These are phyloP conservation scores for Drosophila baimaii DNA, from an alignment of 1,140 invertebrate genomes.

Conservation along the genomic window DNA sequence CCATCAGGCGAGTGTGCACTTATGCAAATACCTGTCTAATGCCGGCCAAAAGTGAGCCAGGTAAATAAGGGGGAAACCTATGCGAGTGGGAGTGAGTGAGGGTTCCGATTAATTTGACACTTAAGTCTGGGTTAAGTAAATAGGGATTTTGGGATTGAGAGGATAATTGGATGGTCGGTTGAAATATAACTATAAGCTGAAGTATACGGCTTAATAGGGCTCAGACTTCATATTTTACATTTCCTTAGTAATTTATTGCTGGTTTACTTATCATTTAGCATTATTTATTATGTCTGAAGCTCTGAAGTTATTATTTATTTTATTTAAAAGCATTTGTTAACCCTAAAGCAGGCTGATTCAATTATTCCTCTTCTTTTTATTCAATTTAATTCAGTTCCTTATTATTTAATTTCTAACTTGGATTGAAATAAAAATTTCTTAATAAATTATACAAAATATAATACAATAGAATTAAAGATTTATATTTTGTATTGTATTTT, in stretches of 20 bases:
- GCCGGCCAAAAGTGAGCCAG: conserved; percentile 32
- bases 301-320: too few species aligned
- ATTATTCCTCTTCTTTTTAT: too few species aligned
- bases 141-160: not conserved
- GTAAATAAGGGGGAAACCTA: conserved; percentile 30
- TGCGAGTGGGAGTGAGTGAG: conserved; percentile 8
- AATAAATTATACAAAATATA: too few species aligned
- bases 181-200: not conserved
- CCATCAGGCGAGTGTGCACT: conserved; percentile 27
- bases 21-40: conserved; percentile 53
- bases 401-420: too few species aligned
- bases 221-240: not conserved
- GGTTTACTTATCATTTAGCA: too few species aligned
- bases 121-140: conserved; percentile 9
- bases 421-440: too few species aligned
- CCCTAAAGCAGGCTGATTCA: too few species aligned
- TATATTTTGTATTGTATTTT: too few species aligned
- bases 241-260: not conserved
- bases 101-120: conserved; percentile 18
- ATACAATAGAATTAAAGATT: too few species aligned
- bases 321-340: too few species aligned
- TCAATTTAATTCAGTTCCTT: too few species aligned
- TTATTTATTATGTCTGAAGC: too few species aligned
- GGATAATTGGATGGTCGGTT: not conserved
- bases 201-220: not conserved